A percentile compares a stretch with the other conserved stretches of the same genome.
phyloP scores from a whole-genome alignment of 2,888 invertebrate genomes.

The Ctenicera cuprea region DNA sequence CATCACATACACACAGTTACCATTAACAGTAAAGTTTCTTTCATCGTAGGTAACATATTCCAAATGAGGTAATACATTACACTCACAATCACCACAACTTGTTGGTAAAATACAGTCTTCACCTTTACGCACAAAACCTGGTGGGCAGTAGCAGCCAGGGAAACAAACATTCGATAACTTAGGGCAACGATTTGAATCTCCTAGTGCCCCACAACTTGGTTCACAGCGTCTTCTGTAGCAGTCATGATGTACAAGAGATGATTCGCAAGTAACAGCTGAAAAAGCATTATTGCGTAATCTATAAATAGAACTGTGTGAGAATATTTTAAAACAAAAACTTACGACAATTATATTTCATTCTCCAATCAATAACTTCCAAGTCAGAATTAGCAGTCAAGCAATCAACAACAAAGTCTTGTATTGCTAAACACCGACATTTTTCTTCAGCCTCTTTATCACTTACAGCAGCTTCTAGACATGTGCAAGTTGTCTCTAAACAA shows the following conservation, averaged over 20 bases:
- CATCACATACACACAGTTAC: conserved; percentile 90
- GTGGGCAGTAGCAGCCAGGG: conserved; percentile 90
- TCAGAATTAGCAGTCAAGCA: conserved; percentile 81
- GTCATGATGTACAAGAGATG: conserved; percentile 87
- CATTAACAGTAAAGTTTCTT: conserved; percentile 85
- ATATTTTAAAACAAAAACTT: conserved; percentile 67
- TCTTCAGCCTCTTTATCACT: conserved; percentile 66
- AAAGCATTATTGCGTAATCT: conserved; percentile 27
- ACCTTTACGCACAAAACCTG: conserved; percentile 81
- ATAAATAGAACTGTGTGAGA: too few species aligned
- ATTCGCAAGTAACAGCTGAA: conserved; percentile 81
- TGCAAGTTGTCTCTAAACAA: conserved; percentile 86
- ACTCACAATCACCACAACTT: conserved; percentile 86
- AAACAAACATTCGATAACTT: conserved; percentile 82
- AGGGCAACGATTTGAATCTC: conserved; percentile 77
- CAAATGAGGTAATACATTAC: conserved; percentile 83
- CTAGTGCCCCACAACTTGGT: conserved; percentile 81
- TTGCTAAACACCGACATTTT: conserved; percentile 81
- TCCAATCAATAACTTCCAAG: conserved; percentile 82
- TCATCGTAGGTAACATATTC: conserved; percentile 91
- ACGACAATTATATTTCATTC: conserved; percentile 83
- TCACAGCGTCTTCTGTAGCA: conserved; percentile 88
- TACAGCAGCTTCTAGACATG: conserved; percentile 78
- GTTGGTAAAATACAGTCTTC: conserved; percentile 81
- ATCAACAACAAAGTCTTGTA: conserved; percentile 83